Base-by-base conservation (phyloP, 2,797 vertebrate genomes). In the Vireo griseus region DNA sequence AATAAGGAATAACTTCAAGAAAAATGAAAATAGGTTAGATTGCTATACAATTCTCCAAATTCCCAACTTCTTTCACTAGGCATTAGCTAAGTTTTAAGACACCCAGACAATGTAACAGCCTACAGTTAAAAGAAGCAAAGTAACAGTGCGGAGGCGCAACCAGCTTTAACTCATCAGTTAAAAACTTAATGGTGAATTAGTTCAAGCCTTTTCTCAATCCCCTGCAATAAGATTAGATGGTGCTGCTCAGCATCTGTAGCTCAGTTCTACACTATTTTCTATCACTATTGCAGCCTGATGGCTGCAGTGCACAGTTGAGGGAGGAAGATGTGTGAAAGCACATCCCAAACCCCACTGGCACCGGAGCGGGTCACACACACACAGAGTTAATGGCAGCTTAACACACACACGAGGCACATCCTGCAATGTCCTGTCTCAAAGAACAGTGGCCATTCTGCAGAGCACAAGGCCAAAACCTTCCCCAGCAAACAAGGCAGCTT, bases 1-100 rank as follows among this genome's bases (percentile, higher is more conserved):
- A 97, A 99, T 99, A 98, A 99, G 99, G 98, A 99, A 99, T 99
- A 99, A 99, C 99, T 99, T 98, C 92, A 97, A 97, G 89, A 97
- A 90, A 98, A 98, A 97, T 66, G 86, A 96, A 91, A 93, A 96
- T 6, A 95, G 83, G 95, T 98, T 97, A 97, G 68, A 83, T 77
- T 96, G 47, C 82, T 22, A 57, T 50, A 42, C 54, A 82, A 61
- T 9, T 1, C 25, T 73, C 45, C 1, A 45, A 82, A 74, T n/a
- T 62, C 54, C 31, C 69, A 82, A 40, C 8, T 40, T 73, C 63
- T 74, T 52, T 59, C 62, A 81, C 73, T 68, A 92, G 42, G 74
- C 65, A 88, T 54, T 81, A 89, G 83, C 79, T 84, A 92, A 17
- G 29, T 50, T 84, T 94, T 58, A 57, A 75, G 68, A 90, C 86